phyloP scores from a whole-genome alignment of 2,113 vertebrate genomes.

The Ramphastos sulfuratus region DNA sequence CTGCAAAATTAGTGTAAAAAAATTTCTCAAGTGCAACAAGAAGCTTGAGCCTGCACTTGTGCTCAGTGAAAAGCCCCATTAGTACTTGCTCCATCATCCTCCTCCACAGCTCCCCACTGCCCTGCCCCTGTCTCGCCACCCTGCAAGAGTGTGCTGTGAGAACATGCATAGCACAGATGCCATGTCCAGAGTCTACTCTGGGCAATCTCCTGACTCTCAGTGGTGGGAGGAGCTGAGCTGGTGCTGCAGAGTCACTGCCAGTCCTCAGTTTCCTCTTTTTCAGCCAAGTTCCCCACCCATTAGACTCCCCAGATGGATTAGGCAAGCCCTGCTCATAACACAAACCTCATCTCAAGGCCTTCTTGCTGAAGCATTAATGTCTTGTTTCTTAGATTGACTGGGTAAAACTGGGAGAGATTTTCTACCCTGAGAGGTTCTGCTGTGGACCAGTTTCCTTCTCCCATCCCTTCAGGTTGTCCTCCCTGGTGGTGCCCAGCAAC shows the following conservation, averaged over 20 bases:
- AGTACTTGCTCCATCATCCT: neutral
- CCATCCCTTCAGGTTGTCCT: neutral
- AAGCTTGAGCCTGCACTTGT: neutral
- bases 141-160: neutral
- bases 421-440: neutral
- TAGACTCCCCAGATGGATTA: neutral
- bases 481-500: neutral
- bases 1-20: neutral
- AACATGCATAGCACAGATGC: accelerated
- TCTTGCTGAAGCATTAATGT: neutral
- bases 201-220: neutral
- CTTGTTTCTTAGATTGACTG: neutral
- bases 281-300: neutral
- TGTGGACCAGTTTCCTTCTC: neutral
- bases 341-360: neutral
- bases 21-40: neutral
- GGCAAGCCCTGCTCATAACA: accelerated
- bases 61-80: neutral
- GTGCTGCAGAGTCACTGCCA: neutral
- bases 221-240: neutral
- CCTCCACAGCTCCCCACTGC: neutral
- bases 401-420: neutral
- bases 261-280: neutral
- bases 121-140: accelerated
- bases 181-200: neutral